These are phyloP conservation scores for Amphipyra berbera DNA, from an alignment of 2,888 invertebrate genomes.

Conservation along the genomic window DNA sequence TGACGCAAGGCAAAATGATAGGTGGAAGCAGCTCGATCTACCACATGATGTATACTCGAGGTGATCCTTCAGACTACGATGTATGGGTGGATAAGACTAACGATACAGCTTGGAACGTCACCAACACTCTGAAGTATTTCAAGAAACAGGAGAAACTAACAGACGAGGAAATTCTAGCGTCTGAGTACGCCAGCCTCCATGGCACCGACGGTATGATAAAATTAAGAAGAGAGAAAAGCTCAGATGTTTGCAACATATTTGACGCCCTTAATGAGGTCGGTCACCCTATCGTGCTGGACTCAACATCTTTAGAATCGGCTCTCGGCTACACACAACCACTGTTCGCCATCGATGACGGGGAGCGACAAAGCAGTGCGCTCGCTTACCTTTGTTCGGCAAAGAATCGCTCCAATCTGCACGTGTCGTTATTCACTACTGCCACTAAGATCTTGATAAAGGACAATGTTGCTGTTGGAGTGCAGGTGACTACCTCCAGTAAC, in stretches of 20 bases:
- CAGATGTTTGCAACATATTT: neutral
- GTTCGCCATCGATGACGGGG: constrained; percentile 9
- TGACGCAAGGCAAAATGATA: constrained; percentile 67
- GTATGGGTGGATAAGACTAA: constrained; percentile 57
- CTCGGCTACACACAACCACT: constrained; percentile 11
- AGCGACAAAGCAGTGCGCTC: constrained; percentile 15
- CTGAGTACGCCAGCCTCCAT: constrained; percentile 11
- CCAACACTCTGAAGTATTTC: constrained; percentile 61
- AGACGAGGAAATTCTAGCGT: constrained; percentile 48
- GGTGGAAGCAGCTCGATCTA: constrained; percentile 68
- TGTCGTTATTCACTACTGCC: constrained; percentile 17
- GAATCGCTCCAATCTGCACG: constrained; percentile 15
- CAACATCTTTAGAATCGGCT: constrained; percentile 7
- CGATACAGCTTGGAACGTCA: constrained; percentile 62
- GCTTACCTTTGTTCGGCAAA: constrained; percentile 4
- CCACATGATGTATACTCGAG: constrained; percentile 59
- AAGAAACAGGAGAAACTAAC: constrained; percentile 63
- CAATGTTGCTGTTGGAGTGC: constrained; percentile 28
- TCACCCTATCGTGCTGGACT: constrained; percentile 8
- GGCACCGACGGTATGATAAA: constrained; percentile 26
- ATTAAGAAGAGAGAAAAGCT: constrained; percentile 19
- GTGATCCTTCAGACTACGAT: constrained; percentile 60
- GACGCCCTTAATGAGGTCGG: constrained; percentile 26
- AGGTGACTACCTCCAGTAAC: constrained; percentile 18
- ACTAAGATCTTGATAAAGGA: constrained; percentile 32